Evolutionary conservation across 2,888 invertebrate species (phyloP).

Genomic region (Cacoxenus indagator): DNA sequence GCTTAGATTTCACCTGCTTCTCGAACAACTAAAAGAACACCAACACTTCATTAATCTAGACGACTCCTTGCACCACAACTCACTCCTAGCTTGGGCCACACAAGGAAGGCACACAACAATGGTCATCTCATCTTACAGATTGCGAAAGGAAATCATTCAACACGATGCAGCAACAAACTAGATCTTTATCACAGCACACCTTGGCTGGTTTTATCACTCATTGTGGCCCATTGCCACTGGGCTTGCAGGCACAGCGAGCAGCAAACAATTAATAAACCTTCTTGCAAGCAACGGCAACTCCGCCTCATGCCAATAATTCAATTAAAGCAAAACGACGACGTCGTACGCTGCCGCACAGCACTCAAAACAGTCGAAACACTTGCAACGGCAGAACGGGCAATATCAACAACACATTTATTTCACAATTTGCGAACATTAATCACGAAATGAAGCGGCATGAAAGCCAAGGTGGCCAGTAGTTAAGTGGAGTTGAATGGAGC

Average conservation of each 20-base stretch:
- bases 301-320: constrained; percentile 52
- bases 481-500: not conserved
- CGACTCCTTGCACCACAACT: not conserved
- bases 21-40: not conserved
- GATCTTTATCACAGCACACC: constrained; percentile 20
- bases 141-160: constrained; percentile 8
- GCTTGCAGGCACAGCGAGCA: constrained; percentile 30
- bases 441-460: constrained; percentile 37
- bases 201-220: constrained; percentile 2
- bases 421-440: constrained; percentile 63
- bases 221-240: constrained; percentile 17
- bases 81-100: not conserved
- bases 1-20: not conserved
- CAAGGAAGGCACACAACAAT: not conserved
- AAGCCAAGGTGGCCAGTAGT: constrained; percentile 21
- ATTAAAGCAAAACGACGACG: constrained; percentile 39
- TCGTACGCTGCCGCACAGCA: constrained; percentile 33
- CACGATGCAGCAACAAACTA: constrained; percentile 4
- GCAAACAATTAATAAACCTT: constrained; percentile 53
- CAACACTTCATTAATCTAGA: not conserved
- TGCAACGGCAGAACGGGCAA: constrained; percentile 33
- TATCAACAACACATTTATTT: constrained; percentile 63
- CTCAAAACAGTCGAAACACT: constrained; percentile 18
- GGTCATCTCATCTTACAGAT: constrained; percentile 6
- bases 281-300: constrained; percentile 22